Evolutionary conservation across 2,888 invertebrate genomes (phyloP).

Genomic region (Punctoribates punctum): DNA sequence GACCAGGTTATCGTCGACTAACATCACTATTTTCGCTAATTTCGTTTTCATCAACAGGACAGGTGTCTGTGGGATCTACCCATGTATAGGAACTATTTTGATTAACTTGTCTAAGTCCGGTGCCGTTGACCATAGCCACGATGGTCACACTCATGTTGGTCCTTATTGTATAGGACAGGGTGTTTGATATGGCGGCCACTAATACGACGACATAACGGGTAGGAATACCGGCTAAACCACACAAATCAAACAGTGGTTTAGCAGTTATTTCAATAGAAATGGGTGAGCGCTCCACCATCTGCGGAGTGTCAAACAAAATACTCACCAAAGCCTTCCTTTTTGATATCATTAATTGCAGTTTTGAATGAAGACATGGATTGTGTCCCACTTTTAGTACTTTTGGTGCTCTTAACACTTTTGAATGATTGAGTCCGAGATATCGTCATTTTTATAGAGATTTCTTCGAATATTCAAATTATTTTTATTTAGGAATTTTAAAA

Average conservation of each 20-base stretch:
- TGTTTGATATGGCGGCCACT: conserved; percentile 39
- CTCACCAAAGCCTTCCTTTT: conserved; percentile 23
- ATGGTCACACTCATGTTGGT: conserved; percentile 43
- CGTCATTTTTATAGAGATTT: conserved; percentile 1
- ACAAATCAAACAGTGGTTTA: neutral
- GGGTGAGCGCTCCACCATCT: no score
- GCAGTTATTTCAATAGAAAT: no score
- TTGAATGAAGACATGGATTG: neutral
- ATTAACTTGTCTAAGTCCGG: neutral
- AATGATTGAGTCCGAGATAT: conserved; percentile 35
- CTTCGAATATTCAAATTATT: neutral
- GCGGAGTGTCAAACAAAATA: neutral
- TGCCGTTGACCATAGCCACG: conserved; percentile 43
- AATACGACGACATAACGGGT: conserved; percentile 39
- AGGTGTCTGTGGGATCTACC: neutral
- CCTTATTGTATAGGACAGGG: conserved; percentile 40
- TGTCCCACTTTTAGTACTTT: neutral
- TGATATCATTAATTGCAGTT: conserved; percentile 10
- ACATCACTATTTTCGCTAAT: neutral
- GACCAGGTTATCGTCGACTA: neutral
- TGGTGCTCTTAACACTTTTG: conserved; percentile 35
- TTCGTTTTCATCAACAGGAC: neutral
- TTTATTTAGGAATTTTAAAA: neutral
- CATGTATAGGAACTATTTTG: neutral
- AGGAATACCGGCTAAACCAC: conserved; percentile 35